These are phyloP conservation scores for Bombus picipes DNA, from an alignment of 1,140 invertebrate genomes.

Conservation along the genomic window DNA sequence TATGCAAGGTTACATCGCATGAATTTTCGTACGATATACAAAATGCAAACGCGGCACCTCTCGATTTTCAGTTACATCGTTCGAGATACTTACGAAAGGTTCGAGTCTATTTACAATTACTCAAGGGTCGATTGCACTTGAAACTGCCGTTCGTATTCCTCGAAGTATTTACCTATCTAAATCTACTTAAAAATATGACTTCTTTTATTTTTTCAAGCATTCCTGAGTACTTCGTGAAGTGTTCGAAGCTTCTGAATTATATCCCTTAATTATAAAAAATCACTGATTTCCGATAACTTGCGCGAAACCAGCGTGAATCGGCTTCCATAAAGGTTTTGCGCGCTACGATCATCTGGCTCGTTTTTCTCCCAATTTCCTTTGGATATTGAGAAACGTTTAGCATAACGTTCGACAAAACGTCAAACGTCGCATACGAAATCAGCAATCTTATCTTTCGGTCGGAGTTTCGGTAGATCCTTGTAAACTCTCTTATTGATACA, in stretches of 20 bases:
- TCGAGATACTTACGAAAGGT: background rate
- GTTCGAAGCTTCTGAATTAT: background rate
- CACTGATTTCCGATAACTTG: background rate
- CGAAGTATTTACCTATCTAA: no score
- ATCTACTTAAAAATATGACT: no score
- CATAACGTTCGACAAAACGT: background rate
- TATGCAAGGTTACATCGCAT: background rate
- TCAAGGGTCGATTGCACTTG: no score
- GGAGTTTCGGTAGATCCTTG: slow-evolving; percentile 36
- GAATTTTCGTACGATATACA: background rate
- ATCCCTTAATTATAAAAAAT: background rate
- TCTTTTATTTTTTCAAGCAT: background rate
- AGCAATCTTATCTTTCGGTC: slow-evolving; percentile 21
- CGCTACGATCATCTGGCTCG: background rate
- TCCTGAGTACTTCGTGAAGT: background rate
- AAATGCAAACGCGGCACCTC: background rate
- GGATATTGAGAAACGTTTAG: slow-evolving; percentile 25
- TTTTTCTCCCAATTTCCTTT: background rate
- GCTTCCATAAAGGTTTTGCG: background rate
- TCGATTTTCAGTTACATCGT: background rate
- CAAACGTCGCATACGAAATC: slow-evolving; percentile 35
- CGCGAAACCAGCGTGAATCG: background rate
- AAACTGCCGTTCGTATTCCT: no score
- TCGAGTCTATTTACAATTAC: no score
- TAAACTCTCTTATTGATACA: slow-evolving; percentile 61